These are phyloP conservation scores for Myotis brandtii DNA, from an alignment of 2,113 vertebrate genomes.

Conservation along the genomic window DNA sequence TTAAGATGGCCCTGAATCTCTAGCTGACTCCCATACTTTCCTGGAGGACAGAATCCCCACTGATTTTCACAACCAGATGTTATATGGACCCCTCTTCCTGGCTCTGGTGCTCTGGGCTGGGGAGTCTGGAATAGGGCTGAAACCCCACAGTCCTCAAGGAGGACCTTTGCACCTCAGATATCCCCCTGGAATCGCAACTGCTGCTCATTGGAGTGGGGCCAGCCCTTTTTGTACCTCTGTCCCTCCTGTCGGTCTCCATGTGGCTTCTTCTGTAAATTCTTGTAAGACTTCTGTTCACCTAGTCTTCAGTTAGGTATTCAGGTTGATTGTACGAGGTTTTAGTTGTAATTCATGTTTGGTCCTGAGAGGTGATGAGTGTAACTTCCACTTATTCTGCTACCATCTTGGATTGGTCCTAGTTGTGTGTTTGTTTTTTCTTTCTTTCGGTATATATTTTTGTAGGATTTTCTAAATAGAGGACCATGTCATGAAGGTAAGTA, in stretches of 20 bases:
- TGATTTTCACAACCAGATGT: not conserved
- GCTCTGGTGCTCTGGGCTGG: not conserved
- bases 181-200: not conserved
- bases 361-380: not conserved
- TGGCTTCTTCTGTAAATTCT: not conserved
- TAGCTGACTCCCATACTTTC: not conserved
- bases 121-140: not conserved
- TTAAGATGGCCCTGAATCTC: not conserved
- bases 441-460: not conserved
- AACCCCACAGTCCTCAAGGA: not conserved
- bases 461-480: not conserved
- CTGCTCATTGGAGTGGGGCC: not conserved
- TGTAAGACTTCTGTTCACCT: not conserved
- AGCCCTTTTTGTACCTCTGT: not conserved
- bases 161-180: not conserved
- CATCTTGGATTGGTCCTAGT: not conserved
- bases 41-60: not conserved
- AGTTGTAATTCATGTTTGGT: not conserved
- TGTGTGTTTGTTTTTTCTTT: not conserved
- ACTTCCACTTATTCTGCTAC: not conserved
- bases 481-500: not conserved
- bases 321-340: not conserved
- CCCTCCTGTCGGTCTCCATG: not conserved
- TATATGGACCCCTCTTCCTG: not conserved
- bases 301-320: not conserved